Evolutionary conservation across 64 coral and sea anemone species (phyloP), one percentile per base, ranked within the genome.

Genomic region (Stichodactyla mertensii): DNA sequence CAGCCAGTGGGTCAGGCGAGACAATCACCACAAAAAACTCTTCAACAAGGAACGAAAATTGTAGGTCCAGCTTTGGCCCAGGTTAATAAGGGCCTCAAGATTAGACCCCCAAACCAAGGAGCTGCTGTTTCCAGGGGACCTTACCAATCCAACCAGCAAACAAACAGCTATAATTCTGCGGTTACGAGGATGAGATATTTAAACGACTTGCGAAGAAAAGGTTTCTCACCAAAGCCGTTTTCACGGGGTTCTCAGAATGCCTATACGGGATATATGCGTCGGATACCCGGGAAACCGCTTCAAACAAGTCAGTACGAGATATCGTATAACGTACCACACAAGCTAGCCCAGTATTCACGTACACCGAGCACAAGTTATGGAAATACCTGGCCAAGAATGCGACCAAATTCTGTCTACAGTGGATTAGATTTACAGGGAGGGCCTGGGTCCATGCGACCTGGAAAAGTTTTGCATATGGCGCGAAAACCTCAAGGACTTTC

Each of bases 371-470:
- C 22, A 58, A 3, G 14, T 58, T 71, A 71, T 71, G 23, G 69
- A 28, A 71, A 36, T 22, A 31, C 69, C 2, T 71, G 69, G 69
- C 23, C 22, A 71, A 71, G 69, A 28, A 1, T 22, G 69, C 69
- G 24, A 9, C n/a, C 69, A 45, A 2, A 45, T 27, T 18, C 69
- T 71, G 22, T 71, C 24, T 71, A 71, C 27, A 28, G 16, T 24
- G 24, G 69, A 71, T 2, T 71, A 28, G 69, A 71, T 28, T 12
- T 71, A 71, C 69, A 5, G 27, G 69, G 69, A 2, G 78, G 78
- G 51, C 78, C 78, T 81, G 78, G 78, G 10, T 81, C 78, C 16
- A 81, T 81, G 78, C 78, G 78, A 53, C 78, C 78, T 8, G 78
- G 78, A 52, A 53, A 81, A 18, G 78, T 81, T n/a, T 55, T 81